Evolutionary conservation across 2,888 invertebrate genomes (phyloP), one percentile per base, ranked within the genome.

Genomic region (Trichacis sp.): DNA sequence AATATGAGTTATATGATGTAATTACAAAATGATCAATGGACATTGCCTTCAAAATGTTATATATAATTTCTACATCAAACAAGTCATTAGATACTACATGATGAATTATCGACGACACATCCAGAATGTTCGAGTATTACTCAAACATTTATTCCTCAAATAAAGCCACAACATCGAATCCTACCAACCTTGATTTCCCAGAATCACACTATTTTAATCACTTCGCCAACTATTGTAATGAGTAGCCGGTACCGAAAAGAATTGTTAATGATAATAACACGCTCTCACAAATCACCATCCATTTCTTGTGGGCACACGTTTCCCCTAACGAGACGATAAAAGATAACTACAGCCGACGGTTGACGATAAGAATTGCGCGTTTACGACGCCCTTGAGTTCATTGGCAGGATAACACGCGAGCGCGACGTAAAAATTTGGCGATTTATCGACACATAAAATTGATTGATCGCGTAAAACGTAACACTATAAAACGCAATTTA

Each of bases 241-340:
- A 66, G 65, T 61, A 53, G 42, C 50, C 55, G 36, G 57, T 6
- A 47, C 43, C 51, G 36, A 42, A 46, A 58, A 63, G 60, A 60
- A 67, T 62, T 67, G 67, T 67, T 67, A 57, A 67, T 63, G 67
- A 67, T 63, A 67, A 67, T 67, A 62, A 67, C 55, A 67, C 55
- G 42, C 56, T 60, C 53, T 57, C 33, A 53, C 59, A 60, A 63
- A 59, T 57, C 63, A 67, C 63, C 60, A 53, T 60, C 62, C 57
- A 55, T 54, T 66, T 69, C 60, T 68, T 66, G 56, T 64, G 64
- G 58, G 59, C 56, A 62, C 55, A 57, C 58, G 4, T 2, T 33
- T 58, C 63, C 48, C 59, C 67, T 67, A 67, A 67, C 57, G 67
- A 67, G 67, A 57, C 64, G 60, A 60, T 68, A 61, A 68, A 68